Base-by-base conservation (phyloP, 1,140 invertebrate species). In the Yoshiicerus persimilis region DNA sequence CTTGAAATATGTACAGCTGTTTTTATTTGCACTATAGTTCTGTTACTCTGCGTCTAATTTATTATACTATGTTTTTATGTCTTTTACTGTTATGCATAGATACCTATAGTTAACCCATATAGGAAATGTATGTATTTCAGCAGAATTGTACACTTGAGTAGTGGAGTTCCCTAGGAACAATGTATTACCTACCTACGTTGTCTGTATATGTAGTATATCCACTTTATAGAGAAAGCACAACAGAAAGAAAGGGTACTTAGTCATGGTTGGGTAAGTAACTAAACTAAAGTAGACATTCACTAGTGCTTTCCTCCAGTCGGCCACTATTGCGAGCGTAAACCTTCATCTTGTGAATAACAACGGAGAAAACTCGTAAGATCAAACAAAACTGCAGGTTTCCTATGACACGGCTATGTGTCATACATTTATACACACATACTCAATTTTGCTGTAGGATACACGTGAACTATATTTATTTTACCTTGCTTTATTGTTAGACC, bases 251-350 rank as follows among this genome's bases (percentile, higher is more conserved):
- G n/a, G 30, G 32, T 80, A 80, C 75, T 80, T 80, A 80, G 75
- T 80, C 75, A 80, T 80, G 75, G 75, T 38, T 32, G 75, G 75
- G 38, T 80, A 80, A 80, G 75, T 38, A 80, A 80, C 75, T 80
- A 80, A 80, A 80, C 75, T 80, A 80, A 80, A 80, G 75, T 80
- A 80, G 75, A 38, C 75, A 80, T 80, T 80, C 75, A 80, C 75
- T 80, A 36, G 75, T 38, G 75, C 75, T 36, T 80, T 80, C 38
- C 75, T 32, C 75, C 38, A 36, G 75, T 80, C 32, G 27, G 32
- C 75, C 75, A 10, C 75, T n/a, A n/a, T n/a, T 34, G 32, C 16
- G 30, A 80, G 16, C 34, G 64, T 80, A 36, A 80, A 34, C 75
- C 75, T 80, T 34, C 75, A 80, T 30, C 34, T 34, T 20, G 27